Conservation (phyloP, 2,113 vertebrate genomes). For the Isurus oxyrinchus region DNA sequence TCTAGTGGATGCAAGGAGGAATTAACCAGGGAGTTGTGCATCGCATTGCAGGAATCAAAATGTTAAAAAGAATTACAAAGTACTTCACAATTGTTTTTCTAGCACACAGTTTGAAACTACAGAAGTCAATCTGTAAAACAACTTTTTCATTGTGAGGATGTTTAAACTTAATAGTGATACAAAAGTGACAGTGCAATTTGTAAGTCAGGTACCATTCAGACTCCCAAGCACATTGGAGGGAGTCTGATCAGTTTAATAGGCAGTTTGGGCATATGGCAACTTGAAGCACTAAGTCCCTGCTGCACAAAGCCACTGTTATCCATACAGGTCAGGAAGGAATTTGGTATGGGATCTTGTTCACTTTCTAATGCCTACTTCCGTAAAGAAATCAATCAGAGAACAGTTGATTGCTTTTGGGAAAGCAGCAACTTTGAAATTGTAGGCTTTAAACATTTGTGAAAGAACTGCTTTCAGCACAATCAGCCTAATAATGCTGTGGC, state of each 20-base stretch:
- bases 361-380: not conserved
- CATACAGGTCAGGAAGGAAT: too few relatives aligned
- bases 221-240: not conserved
- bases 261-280: not conserved
- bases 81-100: not conserved
- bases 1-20: not conserved
- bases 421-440: not conserved
- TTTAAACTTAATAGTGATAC: not conserved
- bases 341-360: not conserved
- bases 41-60: not conserved
- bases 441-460: not conserved
- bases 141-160: not conserved
- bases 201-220: not conserved
- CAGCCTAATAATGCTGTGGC: not conserved
- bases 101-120: not conserved
- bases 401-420: not conserved
- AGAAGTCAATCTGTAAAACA: not conserved
- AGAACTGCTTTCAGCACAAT: not conserved
- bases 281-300: not conserved
- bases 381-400: not conserved
- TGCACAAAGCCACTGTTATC: not conserved
- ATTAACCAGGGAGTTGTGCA: not conserved
- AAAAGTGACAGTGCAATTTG: not conserved
- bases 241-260: not conserved
- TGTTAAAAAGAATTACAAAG: not conserved